A percentile compares a stretch with the other conserved stretches of the same genome.
Conservation (phyloP, 2,888 invertebrate genomes). For the Gymnocheta viridis region DNA sequence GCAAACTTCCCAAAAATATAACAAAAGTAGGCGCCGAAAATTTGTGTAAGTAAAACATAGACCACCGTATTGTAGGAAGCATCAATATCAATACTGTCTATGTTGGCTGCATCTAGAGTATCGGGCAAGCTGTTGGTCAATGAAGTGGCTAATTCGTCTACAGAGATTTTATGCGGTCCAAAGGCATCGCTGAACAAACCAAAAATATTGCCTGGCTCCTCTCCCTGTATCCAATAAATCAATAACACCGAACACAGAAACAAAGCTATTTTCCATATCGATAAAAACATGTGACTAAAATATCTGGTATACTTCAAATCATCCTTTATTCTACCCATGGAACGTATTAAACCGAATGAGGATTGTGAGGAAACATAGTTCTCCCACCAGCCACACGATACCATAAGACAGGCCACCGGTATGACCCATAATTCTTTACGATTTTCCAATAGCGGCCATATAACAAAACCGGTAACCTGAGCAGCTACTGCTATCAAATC, state of each 20-base stretch:
- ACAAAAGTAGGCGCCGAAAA: slow-evolving; percentile 92
- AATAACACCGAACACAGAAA: slow-evolving; percentile 90
- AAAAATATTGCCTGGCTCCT: slow-evolving; percentile 90
- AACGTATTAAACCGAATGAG: slow-evolving; percentile 87
- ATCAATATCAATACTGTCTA: slow-evolving; percentile 87
- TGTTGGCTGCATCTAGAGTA: slow-evolving; percentile 88
- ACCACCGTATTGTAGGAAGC: slow-evolving; percentile 88
- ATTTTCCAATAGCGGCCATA: slow-evolving; percentile 93
- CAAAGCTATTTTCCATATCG: slow-evolving; percentile 93
- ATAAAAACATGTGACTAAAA: slow-evolving; percentile 94
- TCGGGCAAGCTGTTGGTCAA: slow-evolving; percentile 85
- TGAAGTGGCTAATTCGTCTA: slow-evolving; percentile 84
- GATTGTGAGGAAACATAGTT: slow-evolving; percentile 96
- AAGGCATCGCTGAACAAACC: slow-evolving; percentile 89
- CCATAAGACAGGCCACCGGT: slow-evolving; percentile 91
- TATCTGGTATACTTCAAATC: slow-evolving; percentile 91
- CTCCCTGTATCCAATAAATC: slow-evolving; percentile 88
- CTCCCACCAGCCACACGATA: slow-evolving; percentile 99
- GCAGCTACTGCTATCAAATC: slow-evolving; percentile 93
- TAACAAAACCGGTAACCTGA: slow-evolving; percentile 94
- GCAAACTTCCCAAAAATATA: slow-evolving; percentile 98
- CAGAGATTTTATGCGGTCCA: slow-evolving; percentile 89
- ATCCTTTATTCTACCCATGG: slow-evolving; percentile 89
- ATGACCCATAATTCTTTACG: slow-evolving; percentile 91
- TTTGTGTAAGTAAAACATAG: slow-evolving; percentile 90